These are phyloP conservation scores for Lagopus muta DNA, from an alignment of 2,113 vertebrate species.

Conservation along the genomic window DNA sequence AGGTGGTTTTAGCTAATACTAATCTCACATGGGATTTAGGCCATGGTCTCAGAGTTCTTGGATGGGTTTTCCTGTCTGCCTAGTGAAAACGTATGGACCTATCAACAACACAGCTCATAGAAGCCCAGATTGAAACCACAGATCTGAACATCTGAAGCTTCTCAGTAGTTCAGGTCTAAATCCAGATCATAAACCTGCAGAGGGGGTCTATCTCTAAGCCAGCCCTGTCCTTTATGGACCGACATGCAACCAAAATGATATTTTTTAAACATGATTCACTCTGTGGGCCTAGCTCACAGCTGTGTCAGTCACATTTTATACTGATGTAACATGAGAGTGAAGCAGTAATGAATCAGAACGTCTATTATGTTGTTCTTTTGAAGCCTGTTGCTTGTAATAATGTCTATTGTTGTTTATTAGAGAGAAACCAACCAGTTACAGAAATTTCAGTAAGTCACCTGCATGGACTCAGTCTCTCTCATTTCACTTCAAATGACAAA, in stretches of 20 bases:
- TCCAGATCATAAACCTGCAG: conserved; percentile 7
- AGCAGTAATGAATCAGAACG: not conserved
- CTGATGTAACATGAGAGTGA: not conserved
- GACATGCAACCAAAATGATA: not conserved
- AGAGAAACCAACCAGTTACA: not conserved
- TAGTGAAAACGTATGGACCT: not conserved
- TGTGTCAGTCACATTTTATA: not conserved
- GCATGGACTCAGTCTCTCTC: not conserved
- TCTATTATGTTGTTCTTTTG: not conserved
- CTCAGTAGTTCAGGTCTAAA: not conserved
- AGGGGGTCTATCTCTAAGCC: not conserved
- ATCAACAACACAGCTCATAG: not conserved
- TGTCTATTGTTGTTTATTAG: not conserved
- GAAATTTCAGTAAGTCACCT: not conserved
- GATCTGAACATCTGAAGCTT: not conserved
- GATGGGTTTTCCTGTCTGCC: not conserved
- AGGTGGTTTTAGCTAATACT: not conserved
- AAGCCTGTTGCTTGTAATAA: not conserved
- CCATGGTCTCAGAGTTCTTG: not conserved
- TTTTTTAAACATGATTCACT: not conserved
- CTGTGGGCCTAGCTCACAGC: not conserved
- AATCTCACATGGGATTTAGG: not conserved
- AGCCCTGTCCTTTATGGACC: not conserved
- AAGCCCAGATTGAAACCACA: not conserved
- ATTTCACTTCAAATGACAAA: not conserved